Evolutionary conservation across 2,888 invertebrate genomes (phyloP), one percentile per base, ranked within the genome.

Genomic region (Portevinia maculata): DNA sequence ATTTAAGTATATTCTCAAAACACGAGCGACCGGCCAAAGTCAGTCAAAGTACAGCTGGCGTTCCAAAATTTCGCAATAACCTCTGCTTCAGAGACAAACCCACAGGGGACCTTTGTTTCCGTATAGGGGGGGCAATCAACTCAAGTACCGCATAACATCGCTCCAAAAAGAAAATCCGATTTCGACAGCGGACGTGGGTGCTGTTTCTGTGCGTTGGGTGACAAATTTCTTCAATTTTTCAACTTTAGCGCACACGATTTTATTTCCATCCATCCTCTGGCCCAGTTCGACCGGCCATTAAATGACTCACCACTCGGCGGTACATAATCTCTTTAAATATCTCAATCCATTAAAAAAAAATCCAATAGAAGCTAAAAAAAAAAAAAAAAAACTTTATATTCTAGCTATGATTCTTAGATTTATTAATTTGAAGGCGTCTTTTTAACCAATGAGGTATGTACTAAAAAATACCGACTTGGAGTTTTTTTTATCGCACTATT

Each of bases 1-100:
- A 70, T 53, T 37, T 55, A 44, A 37, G 52, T 60, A 37, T 37
- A 60, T 67, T 69, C 62, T 62, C 73, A 21, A 37, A 11, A 4
- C 21, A 34, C 30, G 52, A 15, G 24, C 44, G 52, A 37, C 52
- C 55, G 6, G 19, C 55, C 57, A 64, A 17, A 46, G 55, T 70
- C 62, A 70, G 57, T 64, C 76, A 64, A 70, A 44, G 48, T 57
- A 13, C 13, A 39, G 39, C 3, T 39, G 41, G 21, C 28, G 21
- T 21, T 3, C 5, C 17, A 8, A 41, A 7, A 60, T 75, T 60
- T 53, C 69, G 60, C 53, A 60, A 60, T 15, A n/a, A 21, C 13
- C 19, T 19, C 8, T 11, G 1, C 9, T 13, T 7, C 13, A 37
- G 8, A 41, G 3, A 41, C 15, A 41, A 41, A 4, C 41, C 41